phyloP scores from a whole-genome alignment of 2,888 invertebrate species.

The Panopea generosa region DNA sequence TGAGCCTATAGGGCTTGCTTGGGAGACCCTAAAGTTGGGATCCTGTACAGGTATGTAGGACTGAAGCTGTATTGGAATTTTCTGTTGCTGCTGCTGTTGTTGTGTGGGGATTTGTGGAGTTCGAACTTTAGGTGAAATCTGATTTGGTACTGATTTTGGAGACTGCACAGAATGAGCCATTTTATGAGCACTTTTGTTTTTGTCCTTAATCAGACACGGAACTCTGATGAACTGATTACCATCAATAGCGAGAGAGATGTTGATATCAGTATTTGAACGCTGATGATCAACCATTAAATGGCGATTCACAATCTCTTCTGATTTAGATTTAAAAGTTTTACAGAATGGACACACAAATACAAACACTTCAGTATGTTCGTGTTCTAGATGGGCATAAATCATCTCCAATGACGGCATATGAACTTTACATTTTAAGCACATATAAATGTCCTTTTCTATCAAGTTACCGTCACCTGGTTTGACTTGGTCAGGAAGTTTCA shows the following conservation, averaged over 20 bases:
- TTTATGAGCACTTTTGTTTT: constrained; percentile 35
- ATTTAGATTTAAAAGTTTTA: constrained; percentile 73
- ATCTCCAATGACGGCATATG: constrained; percentile 75
- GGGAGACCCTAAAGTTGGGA: too few species aligned
- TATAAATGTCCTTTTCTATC: constrained; percentile 78
- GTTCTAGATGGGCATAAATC: constrained; percentile 75
- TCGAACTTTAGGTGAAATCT: too few species aligned
- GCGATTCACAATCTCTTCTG: constrained; percentile 65
- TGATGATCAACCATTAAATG: constrained; percentile 66
- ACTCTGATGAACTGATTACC: constrained; percentile 72
- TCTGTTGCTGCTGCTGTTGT: neutral
- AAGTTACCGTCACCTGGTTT: constrained; percentile 67
- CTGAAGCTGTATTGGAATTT: neutral
- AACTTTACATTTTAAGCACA: constrained; percentile 76
- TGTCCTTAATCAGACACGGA: constrained; percentile 66
- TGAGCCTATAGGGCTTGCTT: too few species aligned
- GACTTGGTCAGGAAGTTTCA: constrained; percentile 64
- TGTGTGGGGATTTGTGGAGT: neutral
- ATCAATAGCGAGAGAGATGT: constrained; percentile 73
- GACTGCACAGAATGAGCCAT: neutral
- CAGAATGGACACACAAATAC: constrained; percentile 73
- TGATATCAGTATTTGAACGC: constrained; percentile 53
- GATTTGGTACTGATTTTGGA: neutral
- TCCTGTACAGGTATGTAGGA: neutral
- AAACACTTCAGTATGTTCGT: constrained; percentile 75